Percentiles rank a stretch among this genome's conserved stretches.
Evolutionary conservation across 2,797 vertebrate genomes (phyloP).

Genomic region (Sparidentex hasta): DNA sequence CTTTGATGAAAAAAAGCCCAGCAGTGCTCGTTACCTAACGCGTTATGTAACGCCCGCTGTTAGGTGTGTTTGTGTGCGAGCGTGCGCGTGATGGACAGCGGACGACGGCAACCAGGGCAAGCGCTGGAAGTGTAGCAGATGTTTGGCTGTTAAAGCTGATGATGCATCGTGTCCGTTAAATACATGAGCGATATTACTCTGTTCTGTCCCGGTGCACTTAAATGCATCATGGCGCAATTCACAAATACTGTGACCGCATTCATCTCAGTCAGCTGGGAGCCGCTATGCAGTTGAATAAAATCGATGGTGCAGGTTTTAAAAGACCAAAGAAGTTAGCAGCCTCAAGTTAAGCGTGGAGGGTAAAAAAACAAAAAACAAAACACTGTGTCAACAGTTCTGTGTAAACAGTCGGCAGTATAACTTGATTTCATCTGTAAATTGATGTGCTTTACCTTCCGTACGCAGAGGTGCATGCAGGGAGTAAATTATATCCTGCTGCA

Average conservation of each 20-base stretch:
- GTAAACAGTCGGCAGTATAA: not conserved
- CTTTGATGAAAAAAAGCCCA: constrained; percentile 12
- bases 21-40: constrained; percentile 46
- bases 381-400: not conserved
- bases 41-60: constrained; percentile 53
- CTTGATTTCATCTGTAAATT: not conserved
- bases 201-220: not conserved
- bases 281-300: not conserved
- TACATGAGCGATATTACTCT: constrained; percentile 19
- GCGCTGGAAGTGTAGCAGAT: constrained; percentile 49
- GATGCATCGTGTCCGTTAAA: constrained; percentile 15
- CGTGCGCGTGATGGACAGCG: constrained; percentile 15
- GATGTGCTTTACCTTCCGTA: not conserved
- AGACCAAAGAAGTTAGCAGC: not conserved
- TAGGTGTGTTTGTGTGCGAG: constrained; percentile 29
- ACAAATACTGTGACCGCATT: not conserved
- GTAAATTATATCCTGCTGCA: constrained; percentile 29
- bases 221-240: not conserved
- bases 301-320: not conserved
- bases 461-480: not conserved
- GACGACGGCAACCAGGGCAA: constrained; percentile 18
- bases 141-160: constrained; percentile 29
- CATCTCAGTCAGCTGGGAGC: constrained; percentile 22
- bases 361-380: not conserved
- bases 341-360: accelerated